These are phyloP conservation scores for Crotalus helleri DNA, from an alignment of 2,113 vertebrate genomes.

Conservation along the genomic window DNA sequence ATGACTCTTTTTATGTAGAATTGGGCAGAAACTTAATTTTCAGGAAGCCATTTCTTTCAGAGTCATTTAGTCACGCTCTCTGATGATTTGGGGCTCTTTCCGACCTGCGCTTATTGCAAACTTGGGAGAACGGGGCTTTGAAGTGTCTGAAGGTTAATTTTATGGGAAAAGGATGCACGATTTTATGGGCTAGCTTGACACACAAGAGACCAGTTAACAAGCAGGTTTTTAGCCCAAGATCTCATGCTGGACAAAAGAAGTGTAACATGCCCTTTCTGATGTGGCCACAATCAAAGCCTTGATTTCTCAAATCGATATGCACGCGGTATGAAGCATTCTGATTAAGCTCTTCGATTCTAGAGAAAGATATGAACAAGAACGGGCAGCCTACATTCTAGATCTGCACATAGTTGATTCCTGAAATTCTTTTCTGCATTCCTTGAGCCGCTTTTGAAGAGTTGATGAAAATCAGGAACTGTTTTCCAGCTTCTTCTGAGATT, in stretches of 20 bases:
- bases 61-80: background rate
- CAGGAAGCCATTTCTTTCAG: background rate
- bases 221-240: background rate
- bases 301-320: background rate
- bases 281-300: background rate
- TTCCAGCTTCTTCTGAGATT: no score
- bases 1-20: background rate
- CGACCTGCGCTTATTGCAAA: rapidly evolving
- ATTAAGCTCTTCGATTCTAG: background rate
- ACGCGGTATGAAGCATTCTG: background rate
- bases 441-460: no score
- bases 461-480: no score
- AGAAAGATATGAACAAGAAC: background rate
- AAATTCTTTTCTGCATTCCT: background rate
- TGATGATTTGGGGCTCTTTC: background rate
- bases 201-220: background rate
- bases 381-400: background rate
- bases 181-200: background rate
- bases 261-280: background rate
- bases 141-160: background rate
- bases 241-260: background rate
- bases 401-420: background rate
- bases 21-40: background rate
- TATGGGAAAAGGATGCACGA: background rate
- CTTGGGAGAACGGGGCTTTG: background rate